Evolutionary conservation across 1,140 invertebrate species (phyloP).

Genomic region (Euwallacea fornicatus): DNA sequence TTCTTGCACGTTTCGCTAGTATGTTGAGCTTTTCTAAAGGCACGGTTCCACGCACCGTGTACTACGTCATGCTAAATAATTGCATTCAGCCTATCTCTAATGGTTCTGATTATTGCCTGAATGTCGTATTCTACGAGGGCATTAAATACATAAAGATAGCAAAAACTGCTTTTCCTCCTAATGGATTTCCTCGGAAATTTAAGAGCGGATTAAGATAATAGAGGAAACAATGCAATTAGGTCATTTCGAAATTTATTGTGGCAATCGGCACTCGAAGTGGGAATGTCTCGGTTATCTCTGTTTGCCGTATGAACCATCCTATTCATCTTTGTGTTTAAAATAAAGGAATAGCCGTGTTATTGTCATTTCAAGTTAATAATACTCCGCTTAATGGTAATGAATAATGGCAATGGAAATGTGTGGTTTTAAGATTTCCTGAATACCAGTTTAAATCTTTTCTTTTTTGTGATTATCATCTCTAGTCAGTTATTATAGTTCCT

Average conservation of each 20-base stretch:
- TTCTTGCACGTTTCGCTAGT: too few species aligned
- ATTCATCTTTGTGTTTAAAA: background rate
- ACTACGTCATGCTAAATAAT: constrained; percentile 12
- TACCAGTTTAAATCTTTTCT: too few species aligned
- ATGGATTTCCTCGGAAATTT: constrained; percentile 16
- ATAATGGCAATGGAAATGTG: too few species aligned
- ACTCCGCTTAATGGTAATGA: too few species aligned
- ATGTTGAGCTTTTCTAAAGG: too few species aligned
- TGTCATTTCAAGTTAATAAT: too few species aligned
- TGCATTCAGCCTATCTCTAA: background rate
- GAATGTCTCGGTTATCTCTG: constrained; percentile 11
- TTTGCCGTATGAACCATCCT: constrained; percentile 7
- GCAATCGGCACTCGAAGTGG: background rate
- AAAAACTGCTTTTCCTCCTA: constrained; percentile 15
- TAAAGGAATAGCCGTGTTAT: constrained; percentile 1
- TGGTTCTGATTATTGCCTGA: constrained; percentile 15
- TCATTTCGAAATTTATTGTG: constrained; percentile 14
- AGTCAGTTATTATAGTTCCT: too few species aligned
- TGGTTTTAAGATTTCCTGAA: too few species aligned
- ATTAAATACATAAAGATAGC: constrained; percentile 16
- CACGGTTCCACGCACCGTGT: background rate
- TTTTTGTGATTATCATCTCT: too few species aligned
- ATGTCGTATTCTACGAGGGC: background rate
- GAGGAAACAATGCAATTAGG: constrained; percentile 16
- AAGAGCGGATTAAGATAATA: constrained; percentile 21